phyloP scores from a whole-genome alignment of 2,113 vertebrate species.

The Scomber colias region DNA sequence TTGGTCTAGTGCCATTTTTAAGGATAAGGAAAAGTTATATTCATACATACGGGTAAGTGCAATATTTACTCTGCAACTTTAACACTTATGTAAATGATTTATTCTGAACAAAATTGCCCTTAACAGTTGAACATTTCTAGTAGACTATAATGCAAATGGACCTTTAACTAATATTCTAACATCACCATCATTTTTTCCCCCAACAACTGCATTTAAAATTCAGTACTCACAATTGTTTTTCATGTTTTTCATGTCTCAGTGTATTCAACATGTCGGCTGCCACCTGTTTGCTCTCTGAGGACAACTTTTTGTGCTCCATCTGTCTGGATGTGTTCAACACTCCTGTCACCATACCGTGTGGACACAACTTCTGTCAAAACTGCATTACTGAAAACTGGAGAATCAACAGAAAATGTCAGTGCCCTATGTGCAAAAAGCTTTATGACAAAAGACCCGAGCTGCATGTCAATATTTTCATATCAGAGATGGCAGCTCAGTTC shows the following conservation, averaged over 20 bases:
- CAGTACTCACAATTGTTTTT: neutral
- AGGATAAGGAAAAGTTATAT: too few relatives aligned
- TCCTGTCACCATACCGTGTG: conserved; percentile 13
- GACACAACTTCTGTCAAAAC: conserved; percentile 22
- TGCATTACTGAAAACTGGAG: conserved; percentile 24
- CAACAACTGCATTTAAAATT: neutral
- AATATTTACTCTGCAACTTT: neutral
- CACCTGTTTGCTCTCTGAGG: neutral
- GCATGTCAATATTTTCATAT: conserved; percentile 4
- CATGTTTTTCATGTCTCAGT: neutral
- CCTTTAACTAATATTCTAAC: neutral
- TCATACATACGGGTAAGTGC: neutral
- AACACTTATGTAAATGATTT: too few relatives aligned
- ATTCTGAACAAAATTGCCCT: too few relatives aligned
- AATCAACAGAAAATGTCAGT: neutral
- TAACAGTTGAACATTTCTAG: too few relatives aligned
- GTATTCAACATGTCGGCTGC: conserved; percentile 18
- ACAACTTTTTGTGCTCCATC: neutral
- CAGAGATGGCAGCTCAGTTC: conserved; percentile 15
- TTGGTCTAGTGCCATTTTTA: too few relatives aligned
- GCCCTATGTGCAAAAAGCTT: neutral
- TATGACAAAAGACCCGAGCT: neutral
- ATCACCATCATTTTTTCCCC: neutral
- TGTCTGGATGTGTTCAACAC: conserved; percentile 10
- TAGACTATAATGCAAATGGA: neutral